Base-by-base conservation (phyloP, 2,888 invertebrate genomes). In the Lasioglossum morio region DNA sequence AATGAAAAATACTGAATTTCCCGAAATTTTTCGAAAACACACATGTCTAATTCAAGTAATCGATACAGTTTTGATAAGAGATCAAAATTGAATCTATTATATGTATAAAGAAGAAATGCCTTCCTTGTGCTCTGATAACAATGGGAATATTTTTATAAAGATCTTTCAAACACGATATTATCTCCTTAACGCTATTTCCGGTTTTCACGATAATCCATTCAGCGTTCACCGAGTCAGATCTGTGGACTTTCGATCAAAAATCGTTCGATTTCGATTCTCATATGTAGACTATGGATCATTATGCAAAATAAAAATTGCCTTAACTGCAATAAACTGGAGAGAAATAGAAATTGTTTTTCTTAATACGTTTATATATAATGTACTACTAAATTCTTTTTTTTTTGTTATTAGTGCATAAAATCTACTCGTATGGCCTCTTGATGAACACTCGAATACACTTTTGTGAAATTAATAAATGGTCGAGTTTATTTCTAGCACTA, bases 361-460 rank as follows among this genome's bases (percentile, higher is more conserved):
- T 40, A 40, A 12, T 40, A 40, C 40, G 40, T 40, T 43, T 43
- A 43, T 40, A 40, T 10, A n/a, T 34, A 43, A 43, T 12, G 40
- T 12, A 43, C 2, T 12, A 10, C 40, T 43, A 43, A 43, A 43
- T 43, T 43, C 40, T 43, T 3, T 46, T 10, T 43, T 3, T 46
- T 10, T 53, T 23, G 53, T 10, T 7, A n/a, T 53, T 23, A 53
- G 23, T 3, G 19, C 7, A 53, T n/a, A 10, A 23, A 2, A 53
- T 10, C 3, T 10, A 7, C 10, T n/a, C 73, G 7, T 63, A 75
- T 12, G 63, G 75, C 77, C 79, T 74, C 74, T n/a, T n/a, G n/a
- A n/a, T n/a, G n/a, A n/a, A n/a, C 19, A 8, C 63, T 30, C 30
- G 19, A 30, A 30, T 46, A 16, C 16, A 72, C 0, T 12, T 4